Evolutionary conservation across 1,140 invertebrate species (phyloP).

Genomic region (Meteorus sp.): DNA sequence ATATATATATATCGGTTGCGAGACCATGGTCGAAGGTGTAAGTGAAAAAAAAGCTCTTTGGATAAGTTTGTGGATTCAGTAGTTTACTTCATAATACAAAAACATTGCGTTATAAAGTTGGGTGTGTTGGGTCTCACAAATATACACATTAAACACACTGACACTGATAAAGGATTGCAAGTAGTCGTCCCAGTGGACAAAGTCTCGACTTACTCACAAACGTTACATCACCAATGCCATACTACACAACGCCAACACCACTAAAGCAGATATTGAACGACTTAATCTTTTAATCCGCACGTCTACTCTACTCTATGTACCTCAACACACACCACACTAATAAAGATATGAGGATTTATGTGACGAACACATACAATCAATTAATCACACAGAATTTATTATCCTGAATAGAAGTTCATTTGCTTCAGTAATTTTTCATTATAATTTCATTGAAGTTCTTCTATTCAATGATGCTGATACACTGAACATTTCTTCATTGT

Average conservation of each 20-base stretch:
- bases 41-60: no score
- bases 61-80: no score
- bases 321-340: neutral
- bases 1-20: no score
- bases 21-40: no score
- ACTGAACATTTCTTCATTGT: neutral
- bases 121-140: no score
- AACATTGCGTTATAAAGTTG: constrained; percentile 43
- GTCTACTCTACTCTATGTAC: no score
- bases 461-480: neutral
- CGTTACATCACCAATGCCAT: neutral
- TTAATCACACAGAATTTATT: constrained; percentile 9
- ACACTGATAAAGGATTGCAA: constrained; percentile 47
- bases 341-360: constrained; percentile 9
- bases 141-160: no score
- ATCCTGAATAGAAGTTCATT: constrained; percentile 2
- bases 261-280: constrained; percentile 36
- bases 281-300: constrained; percentile 44
- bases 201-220: constrained; percentile 21
- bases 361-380: constrained; percentile 18
- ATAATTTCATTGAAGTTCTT: neutral
- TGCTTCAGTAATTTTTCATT: neutral
- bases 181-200: constrained; percentile 35
- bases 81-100: constrained; percentile 46
- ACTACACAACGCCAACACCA: no score